phyloP scores from a whole-genome alignment of 2,888 invertebrate genomes.

The Hetaerina titia region DNA sequence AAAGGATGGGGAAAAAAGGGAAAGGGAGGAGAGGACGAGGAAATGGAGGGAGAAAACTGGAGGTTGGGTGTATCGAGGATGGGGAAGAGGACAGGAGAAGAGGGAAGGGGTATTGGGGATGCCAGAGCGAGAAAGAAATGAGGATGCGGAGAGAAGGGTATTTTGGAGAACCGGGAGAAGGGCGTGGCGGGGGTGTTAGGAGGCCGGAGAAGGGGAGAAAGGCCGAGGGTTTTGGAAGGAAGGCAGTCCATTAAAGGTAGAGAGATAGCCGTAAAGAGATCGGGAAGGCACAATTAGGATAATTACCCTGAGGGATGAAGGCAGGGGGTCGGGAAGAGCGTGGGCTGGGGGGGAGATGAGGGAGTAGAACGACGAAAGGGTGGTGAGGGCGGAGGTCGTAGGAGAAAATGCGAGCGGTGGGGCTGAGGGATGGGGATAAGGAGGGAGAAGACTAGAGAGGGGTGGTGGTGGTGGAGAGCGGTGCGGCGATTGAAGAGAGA shows the following conservation, averaged over 20 bases:
- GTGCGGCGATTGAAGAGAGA: background rate
- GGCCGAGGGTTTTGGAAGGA: background rate
- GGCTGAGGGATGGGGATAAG: background rate
- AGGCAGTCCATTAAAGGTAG: constrained; percentile 41
- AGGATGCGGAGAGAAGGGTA: background rate
- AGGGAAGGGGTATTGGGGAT: background rate
- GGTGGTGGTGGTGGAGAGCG: background rate
- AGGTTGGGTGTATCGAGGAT: too few relatives aligned
- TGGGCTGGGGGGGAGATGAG: background rate
- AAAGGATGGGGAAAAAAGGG: background rate
- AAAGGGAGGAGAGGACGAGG: background rate
- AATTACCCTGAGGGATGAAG: constrained; percentile 33
- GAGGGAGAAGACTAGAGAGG: background rate
- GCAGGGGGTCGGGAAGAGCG: background rate
- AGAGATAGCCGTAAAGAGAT: constrained; percentile 31
- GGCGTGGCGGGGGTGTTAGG: background rate
- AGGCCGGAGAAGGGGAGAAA: background rate
- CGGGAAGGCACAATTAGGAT: constrained; percentile 58
- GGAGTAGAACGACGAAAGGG: background rate
- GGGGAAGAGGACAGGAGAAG: background rate
- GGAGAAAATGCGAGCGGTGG: background rate
- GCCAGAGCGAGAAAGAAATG: too few relatives aligned
- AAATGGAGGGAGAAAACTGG: background rate
- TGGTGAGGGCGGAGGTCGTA: background rate
- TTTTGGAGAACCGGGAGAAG: background rate